Evolutionary conservation across 2,888 invertebrate species (phyloP), one percentile per base, ranked within the genome.

Genomic region (Molanna angustata): DNA sequence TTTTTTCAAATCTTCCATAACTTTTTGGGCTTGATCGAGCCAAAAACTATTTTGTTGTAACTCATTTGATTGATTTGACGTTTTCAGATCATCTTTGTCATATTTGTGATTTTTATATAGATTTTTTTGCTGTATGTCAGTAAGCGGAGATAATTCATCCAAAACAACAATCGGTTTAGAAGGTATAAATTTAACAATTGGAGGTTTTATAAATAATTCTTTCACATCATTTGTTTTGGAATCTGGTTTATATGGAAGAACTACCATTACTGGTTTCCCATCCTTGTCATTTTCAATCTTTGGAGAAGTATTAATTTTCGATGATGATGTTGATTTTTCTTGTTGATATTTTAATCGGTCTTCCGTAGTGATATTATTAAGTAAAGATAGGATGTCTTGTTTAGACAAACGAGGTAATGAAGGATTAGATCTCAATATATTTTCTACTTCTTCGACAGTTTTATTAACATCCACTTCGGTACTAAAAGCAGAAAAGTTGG

Each of bases 401-500:
- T 84, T 71, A 0, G 79, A 77, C 19, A 87, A 67, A 55, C 83
- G 73, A 1, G 87, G 87, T 42, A 87, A 66, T n/a, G 73, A 72
- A 2, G 81, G 72, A 65, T 86, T 80, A 3, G 75, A 68, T 62
- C 77, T 73, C 6, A 88, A 69, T 61, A 86, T 77, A 27, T 67
- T 76, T 63, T 87, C 82, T 2, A 88, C 87, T 69, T 86, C 84
- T 62, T 78, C 73, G 4, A 88, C 80, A 6, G 86, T 86, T 33
- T 54, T 35, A n/a, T 54, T 40, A 18, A 54, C 37, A 16, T 54
- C 54, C 21, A 51, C 31, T 22, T 50, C 50, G 16, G 50, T 37
- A 22, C 35, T 42, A 14, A 13, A 13, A 37, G 32, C 20, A 7
- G 44, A 50, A 27, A 50, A 50, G 33, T 50, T 21, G n/a, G 50